Percentiles rank a stretch among this genome's conserved stretches.
These are phyloP conservation scores for Ciconia boyciana DNA, from an alignment of 2,113 vertebrate genomes.

Conservation along the genomic window DNA sequence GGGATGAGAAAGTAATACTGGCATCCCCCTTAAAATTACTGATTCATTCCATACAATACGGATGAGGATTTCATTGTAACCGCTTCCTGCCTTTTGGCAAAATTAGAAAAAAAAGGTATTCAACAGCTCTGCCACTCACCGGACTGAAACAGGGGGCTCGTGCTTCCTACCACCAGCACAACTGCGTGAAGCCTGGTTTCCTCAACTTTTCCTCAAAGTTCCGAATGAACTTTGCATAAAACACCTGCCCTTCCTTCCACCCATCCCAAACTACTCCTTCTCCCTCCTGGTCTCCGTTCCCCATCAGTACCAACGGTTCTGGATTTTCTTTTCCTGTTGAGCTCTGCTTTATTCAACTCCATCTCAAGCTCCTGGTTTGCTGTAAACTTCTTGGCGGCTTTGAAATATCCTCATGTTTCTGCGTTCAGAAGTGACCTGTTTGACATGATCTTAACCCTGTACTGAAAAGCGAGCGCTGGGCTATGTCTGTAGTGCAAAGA, in stretches of 20 bases:
- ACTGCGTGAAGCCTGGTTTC: not conserved
- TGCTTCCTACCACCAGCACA: not conserved
- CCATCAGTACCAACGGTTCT: no score
- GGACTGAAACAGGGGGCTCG: no score
- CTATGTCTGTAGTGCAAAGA: fast-evolving
- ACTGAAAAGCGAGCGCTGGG: not conserved
- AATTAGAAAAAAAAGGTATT: not conserved
- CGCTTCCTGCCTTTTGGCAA: not conserved
- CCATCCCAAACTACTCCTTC: not conserved
- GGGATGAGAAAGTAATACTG: not conserved
- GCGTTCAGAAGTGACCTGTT: not conserved
- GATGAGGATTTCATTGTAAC: not conserved
- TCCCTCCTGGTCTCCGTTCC: not conserved
- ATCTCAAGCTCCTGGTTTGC: not conserved
- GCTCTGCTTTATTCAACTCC: no score
- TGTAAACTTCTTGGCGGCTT: not conserved
- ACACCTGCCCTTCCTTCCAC: not conserved
- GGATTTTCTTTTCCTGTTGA: not conserved
- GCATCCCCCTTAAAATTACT: not conserved
- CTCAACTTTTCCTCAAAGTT: not conserved
- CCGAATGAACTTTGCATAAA: not conserved
- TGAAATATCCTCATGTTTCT: no score
- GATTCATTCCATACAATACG: not conserved
- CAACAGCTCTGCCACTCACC: not conserved
- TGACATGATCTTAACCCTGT: not conserved